These are phyloP conservation scores for Phaonia tiefii DNA, from an alignment of 2,888 invertebrate species.

Conservation along the genomic window DNA sequence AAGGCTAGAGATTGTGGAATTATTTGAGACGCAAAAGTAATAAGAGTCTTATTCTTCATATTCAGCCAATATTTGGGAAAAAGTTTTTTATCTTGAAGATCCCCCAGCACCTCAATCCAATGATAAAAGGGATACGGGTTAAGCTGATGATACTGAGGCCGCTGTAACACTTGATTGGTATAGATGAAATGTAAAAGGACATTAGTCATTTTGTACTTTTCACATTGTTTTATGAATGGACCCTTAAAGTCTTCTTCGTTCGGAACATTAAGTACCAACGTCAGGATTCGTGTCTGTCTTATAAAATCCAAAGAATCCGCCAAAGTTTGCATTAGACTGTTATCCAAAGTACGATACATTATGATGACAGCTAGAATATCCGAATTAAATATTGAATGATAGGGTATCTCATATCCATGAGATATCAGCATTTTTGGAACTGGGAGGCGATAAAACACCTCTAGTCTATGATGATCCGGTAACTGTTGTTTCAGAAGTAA, in stretches of 20 bases:
- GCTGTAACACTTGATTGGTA: neutral
- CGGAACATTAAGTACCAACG: neutral
- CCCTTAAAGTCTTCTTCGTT: neutral
- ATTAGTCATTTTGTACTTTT: neutral
- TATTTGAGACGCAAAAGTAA: conserved; percentile 67
- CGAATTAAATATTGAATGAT: too few species aligned
- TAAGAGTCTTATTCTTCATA: conserved; percentile 53
- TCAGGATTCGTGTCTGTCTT: neutral
- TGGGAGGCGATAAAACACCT: too few species aligned
- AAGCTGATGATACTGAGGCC: neutral
- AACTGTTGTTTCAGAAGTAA: neutral
- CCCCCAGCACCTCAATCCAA: neutral
- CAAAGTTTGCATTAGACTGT: too few species aligned
- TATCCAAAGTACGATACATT: too few species aligned
- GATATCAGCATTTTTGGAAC: too few species aligned
- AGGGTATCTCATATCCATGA: too few species aligned
- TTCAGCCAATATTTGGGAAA: conserved; percentile 17
- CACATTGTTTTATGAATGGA: neutral
- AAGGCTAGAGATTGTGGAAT: conserved; percentile 43
- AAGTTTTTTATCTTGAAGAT: neutral
- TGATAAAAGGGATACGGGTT: conserved; percentile 43
- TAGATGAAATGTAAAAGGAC: neutral
- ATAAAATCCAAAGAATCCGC: neutral
- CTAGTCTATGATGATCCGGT: too few species aligned
- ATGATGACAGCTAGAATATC: too few species aligned